These are phyloP conservation scores for Hirudinaria manillensis DNA, from an alignment of 2,888 invertebrate species.

Conservation along the genomic window DNA sequence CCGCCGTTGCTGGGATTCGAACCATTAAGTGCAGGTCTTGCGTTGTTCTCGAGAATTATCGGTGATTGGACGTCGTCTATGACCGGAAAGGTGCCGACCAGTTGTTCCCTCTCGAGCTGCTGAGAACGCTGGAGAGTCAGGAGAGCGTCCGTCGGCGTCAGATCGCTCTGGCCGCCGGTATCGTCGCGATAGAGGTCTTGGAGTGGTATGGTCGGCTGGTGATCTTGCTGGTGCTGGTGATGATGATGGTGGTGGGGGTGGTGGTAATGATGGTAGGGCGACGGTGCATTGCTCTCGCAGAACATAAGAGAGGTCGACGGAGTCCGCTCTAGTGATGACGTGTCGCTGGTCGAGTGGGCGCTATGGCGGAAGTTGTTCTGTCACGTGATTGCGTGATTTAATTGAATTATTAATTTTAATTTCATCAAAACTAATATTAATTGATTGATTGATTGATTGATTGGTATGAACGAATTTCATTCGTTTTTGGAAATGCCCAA, in stretches of 20 bases:
- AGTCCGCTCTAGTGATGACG: slow-evolving; percentile 19
- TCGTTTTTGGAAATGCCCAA: no score
- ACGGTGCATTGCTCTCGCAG: slow-evolving; percentile 17
- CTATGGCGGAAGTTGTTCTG: slow-evolving; percentile 31
- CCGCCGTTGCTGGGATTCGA: background rate
- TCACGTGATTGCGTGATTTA: no score
- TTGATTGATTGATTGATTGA: no score
- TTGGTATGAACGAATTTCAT: no score
- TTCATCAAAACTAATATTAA: no score
- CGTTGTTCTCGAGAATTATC: background rate
- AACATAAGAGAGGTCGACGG: slow-evolving; percentile 9
- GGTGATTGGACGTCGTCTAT: slow-evolving; percentile 8
- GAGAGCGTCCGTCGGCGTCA: background rate
- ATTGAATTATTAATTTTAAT: no score
- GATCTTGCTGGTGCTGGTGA: slow-evolving; percentile 13
- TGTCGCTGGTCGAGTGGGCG: slow-evolving; percentile 21
- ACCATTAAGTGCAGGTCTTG: no score
- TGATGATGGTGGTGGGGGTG: slow-evolving; percentile 1
- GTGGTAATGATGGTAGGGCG: background rate
- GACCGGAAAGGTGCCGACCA: slow-evolving; percentile 3
- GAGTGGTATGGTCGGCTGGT: slow-evolving; percentile 6
- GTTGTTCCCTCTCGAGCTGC: slow-evolving; percentile 2
- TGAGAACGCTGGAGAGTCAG: background rate
- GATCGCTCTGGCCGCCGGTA: background rate
- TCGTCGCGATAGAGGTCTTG: slow-evolving; percentile 4